Percentiles rank a stretch among this genome's conserved stretches.
Evolutionary conservation across 2,113 vertebrate genomes (phyloP).

Genomic region (Anas platyrhynchos): DNA sequence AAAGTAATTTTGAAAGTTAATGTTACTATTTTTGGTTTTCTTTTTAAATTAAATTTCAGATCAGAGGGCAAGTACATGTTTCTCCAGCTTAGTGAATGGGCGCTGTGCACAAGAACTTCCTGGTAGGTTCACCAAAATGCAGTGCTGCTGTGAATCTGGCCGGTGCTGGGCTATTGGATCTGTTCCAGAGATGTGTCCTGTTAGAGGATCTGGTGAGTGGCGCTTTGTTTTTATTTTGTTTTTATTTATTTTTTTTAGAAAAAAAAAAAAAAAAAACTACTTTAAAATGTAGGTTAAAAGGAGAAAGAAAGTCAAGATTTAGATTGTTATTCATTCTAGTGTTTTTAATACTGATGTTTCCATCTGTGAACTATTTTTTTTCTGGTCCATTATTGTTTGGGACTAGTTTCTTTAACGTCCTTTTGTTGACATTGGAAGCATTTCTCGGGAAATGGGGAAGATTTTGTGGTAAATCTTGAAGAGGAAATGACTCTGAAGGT

Average conservation of each 20-base stretch:
- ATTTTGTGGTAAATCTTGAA: constrained; percentile 18
- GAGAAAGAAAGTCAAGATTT: neutral
- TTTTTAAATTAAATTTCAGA: constrained; percentile 74
- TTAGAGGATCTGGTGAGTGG: constrained; percentile 90
- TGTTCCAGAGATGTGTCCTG: constrained; percentile 90
- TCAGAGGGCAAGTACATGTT: constrained; percentile 89
- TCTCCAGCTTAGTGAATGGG: constrained; percentile 85
- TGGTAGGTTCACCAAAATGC: constrained; percentile 88
- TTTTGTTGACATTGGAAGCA: constrained; percentile 32
- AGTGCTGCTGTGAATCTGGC: constrained; percentile 94
- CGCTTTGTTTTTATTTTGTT: neutral
- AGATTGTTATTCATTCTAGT: neutral
- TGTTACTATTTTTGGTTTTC: neutral
- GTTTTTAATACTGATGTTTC: neutral
- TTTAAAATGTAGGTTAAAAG: neutral
- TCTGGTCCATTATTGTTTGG: neutral
- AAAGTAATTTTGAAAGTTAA: neutral
- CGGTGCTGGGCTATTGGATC: constrained; percentile 89
- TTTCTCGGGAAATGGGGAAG: neutral
- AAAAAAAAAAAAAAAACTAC: neutral
- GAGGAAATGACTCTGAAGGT: neutral
- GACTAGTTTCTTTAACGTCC: neutral
- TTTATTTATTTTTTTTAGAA: neutral
- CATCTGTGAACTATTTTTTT: constrained; percentile 3
- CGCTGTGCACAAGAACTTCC: constrained; percentile 88